phyloP scores from a whole-genome alignment of 1,140 invertebrate species.

The Tetramorium simillimum region DNA sequence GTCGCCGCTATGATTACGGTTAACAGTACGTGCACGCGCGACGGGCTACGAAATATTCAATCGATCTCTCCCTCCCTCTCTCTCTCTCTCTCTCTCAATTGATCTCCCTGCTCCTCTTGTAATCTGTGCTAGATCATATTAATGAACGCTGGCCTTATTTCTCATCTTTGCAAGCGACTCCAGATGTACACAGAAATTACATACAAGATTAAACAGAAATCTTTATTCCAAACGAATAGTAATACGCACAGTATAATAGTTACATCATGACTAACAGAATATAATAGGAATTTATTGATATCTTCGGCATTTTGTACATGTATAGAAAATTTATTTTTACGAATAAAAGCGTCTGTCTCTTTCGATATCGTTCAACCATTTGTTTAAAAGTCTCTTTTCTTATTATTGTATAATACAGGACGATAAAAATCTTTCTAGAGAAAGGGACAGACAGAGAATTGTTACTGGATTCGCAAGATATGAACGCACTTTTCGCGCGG shows the following conservation, averaged over 20 bases:
- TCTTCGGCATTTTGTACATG: background rate
- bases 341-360: background rate
- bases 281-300: background rate
- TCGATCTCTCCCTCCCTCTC: conserved; percentile 72
- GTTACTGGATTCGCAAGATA: background rate
- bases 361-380: background rate
- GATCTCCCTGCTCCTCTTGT: conserved; percentile 44
- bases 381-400: background rate
- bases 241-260: background rate
- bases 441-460: background rate
- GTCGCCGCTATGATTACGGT: conserved; percentile 71
- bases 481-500: background rate
- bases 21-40: conserved; percentile 69
- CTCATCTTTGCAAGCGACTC: background rate
- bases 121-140: conserved; percentile 60
- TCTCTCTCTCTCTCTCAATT: conserved; percentile 63
- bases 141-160: conserved; percentile 23
- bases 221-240: background rate
- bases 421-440: background rate
- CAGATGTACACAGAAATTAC: background rate
- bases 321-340: background rate
- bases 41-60: conserved; percentile 75
- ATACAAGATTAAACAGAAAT: background rate
- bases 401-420: too few species aligned
- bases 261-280: background rate